Evolutionary conservation across 1,140 invertebrate genomes (phyloP), one percentile per base, ranked within the genome.

Genomic region (Orchestia grillus): DNA sequence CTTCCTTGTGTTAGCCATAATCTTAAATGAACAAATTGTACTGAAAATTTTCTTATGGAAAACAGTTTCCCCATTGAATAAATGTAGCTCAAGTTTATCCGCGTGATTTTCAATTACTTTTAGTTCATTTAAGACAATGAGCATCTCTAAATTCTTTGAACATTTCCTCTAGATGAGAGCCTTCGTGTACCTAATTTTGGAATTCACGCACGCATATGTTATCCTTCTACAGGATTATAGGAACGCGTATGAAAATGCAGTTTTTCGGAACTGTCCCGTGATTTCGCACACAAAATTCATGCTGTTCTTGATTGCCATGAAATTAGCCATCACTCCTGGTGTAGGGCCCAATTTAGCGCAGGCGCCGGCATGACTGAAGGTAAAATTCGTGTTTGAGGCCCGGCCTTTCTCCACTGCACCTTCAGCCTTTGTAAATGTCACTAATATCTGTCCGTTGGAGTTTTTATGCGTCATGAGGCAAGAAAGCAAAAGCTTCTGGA

Each of bases 381-480:
- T n/a, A 47, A 45, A 94, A 94, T 94, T 94, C 47, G 92, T n/a
- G 92, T 45, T 47, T 40, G 43, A 94, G 44, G 44, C 43, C 44
- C 36, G 92, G 43, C 43, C 40, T 94, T 94, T 45, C 92, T 47
- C 44, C 43, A 44, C 4, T 94, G 43, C 44, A 44, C 44, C 92
- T 40, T 16, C 36, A 47, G 44, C 43, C 92, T 94, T 42, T 44
- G 92, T 47, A 47, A 94, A 94, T 94, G 92, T 94, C 44, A 47
- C 92, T 94, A 94, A 94, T 94, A 47, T 44, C 43, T 45, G 92
- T 94, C 92, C 41, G 36, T 44, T 19, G 92, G 92, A 45, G 40
- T 45, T 40, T 94, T 94, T 94, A 94, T 94, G 92, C 44, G 43
- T 40, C 44, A 45, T 94, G 92, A 94, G 92, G 43, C 43, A 94